These are phyloP conservation scores for Leptinotarsa tumamoca DNA, from an alignment of 2,888 invertebrate genomes.

Conservation along the genomic window DNA sequence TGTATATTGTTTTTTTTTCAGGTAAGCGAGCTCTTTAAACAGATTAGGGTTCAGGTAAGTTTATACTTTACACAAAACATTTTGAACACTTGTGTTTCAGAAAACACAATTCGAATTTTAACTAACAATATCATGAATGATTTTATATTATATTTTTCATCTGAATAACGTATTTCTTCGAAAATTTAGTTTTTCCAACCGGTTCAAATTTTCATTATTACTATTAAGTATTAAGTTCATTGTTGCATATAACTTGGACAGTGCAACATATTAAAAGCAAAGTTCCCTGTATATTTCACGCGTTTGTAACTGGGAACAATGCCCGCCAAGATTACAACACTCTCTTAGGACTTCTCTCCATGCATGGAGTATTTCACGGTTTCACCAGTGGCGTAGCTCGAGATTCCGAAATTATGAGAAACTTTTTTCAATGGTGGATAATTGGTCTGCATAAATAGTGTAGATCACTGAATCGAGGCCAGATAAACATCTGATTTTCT, in stretches of 20 bases:
- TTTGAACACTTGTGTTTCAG: too few species aligned
- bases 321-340: constrained; percentile 34
- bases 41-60: neutral
- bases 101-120: too few species aligned
- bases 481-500: too few species aligned
- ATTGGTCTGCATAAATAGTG: too few species aligned
- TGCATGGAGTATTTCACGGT: constrained; percentile 26
- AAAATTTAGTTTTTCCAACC: too few species aligned
- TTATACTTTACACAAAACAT: neutral
- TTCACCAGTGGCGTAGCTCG: constrained; percentile 22
- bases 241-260: constrained; percentile 32
- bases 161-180: too few species aligned
- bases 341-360: constrained; percentile 30
- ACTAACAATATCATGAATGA: too few species aligned
- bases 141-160: too few species aligned
- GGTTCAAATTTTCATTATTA: too few species aligned
- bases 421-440: too few species aligned
- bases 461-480: too few species aligned
- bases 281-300: constrained; percentile 41
- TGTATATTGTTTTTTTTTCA: neutral
- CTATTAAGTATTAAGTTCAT: constrained; percentile 27
- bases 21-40: neutral
- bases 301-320: constrained; percentile 41
- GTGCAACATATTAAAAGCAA: constrained; percentile 40
- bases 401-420: neutral